Evolutionary conservation across 2,888 invertebrate genomes (phyloP), one percentile per base, ranked within the genome.

Genomic region (Tuta absoluta): DNA sequence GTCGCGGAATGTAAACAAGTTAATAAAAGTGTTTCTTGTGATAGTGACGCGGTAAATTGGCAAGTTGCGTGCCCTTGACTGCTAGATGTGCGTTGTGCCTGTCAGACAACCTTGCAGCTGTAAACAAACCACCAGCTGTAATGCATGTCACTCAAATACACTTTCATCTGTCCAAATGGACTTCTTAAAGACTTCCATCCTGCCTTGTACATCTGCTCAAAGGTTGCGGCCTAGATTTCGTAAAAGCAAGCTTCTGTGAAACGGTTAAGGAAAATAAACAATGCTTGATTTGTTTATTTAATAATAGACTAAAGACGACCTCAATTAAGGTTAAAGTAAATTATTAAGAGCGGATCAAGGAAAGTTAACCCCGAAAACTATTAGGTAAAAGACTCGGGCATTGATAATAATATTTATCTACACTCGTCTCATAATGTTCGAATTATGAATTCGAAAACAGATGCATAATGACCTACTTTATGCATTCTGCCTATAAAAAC

Each of bases 21-120:
- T 68, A 33, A 69, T 65, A 68, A 72, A 68, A 71, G 68, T 64
- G 72, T 58, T 23, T 41, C n/a, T 41, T 64, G 60, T 57, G 53
- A 62, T 53, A 49, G 51, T 74, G 71, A 75, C 69, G 73, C 67
- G 76, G 69, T 77, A 74, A 68, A 75, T 82, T 85, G 86, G 85
- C 86, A 84, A 75, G 78, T 72, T 59, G 33, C 56, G 57, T 65
- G 70, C 67, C 71, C 74, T 75, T 71, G 72, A 71, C 45, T 17
- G 28, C 23, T 56, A 19, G 33, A 60, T 48, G 17, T 59, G 41
- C 21, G 4, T 24, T 12, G 23, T n/a, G 24, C 24, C 5, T 24
- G 28, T 60, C 51, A 19, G n/a, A 49, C 58, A 37, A 49, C 63
- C 48, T 62, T 53, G 56, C 51, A 38, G 33, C 53, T 63, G 63